Evolutionary conservation across 1,140 invertebrate species (phyloP), one percentile per base, ranked within the genome.

Genomic region (Drosophila bipectinata): DNA sequence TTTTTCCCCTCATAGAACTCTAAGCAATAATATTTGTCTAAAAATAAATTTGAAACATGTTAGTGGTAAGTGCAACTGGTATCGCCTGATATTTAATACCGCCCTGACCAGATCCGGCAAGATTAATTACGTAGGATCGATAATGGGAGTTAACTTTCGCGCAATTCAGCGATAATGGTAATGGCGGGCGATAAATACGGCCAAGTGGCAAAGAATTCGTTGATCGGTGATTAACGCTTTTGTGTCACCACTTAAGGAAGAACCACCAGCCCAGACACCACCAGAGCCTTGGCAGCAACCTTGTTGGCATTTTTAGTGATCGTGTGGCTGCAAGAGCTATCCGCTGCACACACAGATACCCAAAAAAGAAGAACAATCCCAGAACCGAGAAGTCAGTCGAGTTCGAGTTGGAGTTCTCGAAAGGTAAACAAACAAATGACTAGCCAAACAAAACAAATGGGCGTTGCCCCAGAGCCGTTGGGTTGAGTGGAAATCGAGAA

Each of bases 401-500:
- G 14, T n/a, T 37, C 34, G 55, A 59, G 14, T n/a, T 37, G 7
- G 55, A 59, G 60, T 60, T 56, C 41, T 15, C 9, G 62, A 87
- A 82, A 87, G 49, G 72, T 81, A 85, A 85, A 78, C 78, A 85
- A 85, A 85, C 82, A 87, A 57, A 80, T 80, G 67, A 79, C 81
- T 71, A 83, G 64, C 68, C 74, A 81, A 80, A 82, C 75, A 87
- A 87, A 87, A 87, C 83, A 87, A 87, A 77, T 72, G 83, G 83
- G 83, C 83, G 83, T 79, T 59, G 39, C 83, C 78, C 41, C 56
- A 37, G 34, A 37, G 34, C 34, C 9, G 9, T 10, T 49, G 30
- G 57, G 51, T 60, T 47, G 15, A n/a, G 32, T 48, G 52, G 14
- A 69, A 69, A 71, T 48, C 51, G 55, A 69, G 51, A 69, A 51